Percentiles rank a stretch among this genome's conserved stretches.
Conservation (phyloP, 2,113 vertebrate genomes). For the Azemiops feae region DNA sequence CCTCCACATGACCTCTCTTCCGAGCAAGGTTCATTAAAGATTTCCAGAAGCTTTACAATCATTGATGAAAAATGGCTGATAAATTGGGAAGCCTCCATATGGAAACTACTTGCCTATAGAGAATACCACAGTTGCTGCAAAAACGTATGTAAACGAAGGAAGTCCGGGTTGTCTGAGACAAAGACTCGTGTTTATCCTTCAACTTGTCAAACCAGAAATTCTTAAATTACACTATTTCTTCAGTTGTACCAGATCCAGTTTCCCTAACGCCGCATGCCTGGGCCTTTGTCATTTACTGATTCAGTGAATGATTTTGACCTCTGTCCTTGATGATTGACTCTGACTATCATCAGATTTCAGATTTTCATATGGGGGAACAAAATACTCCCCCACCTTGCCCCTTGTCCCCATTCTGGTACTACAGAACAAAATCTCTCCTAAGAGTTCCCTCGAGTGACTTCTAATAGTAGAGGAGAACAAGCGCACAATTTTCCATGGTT, state of each 20-base stretch:
- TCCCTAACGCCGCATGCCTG: background rate
- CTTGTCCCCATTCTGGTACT: background rate
- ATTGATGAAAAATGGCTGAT: background rate
- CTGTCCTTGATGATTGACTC: conserved; percentile 37
- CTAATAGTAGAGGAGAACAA: background rate
- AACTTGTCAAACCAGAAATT: background rate
- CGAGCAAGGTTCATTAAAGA: background rate
- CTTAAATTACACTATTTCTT: background rate
- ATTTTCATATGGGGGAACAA: conserved; percentile 2
- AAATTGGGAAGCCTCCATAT: background rate
- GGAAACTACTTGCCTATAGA: background rate
- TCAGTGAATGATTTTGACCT: conserved; percentile 19
- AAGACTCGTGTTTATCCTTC: background rate
- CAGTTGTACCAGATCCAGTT: background rate
- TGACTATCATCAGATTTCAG: conserved; percentile 24
- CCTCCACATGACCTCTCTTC: background rate
- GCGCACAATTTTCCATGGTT: background rate
- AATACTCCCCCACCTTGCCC: background rate
- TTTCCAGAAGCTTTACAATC: background rate
- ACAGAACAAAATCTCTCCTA: background rate
- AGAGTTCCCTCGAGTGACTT: background rate
- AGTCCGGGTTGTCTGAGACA: background rate
- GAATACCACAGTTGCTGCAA: background rate
- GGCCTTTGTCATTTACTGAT: conserved; percentile 8
- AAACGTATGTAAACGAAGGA: background rate